Conservation (phyloP, 2,797 vertebrate species). For the Bradypodion ventrale region DNA sequence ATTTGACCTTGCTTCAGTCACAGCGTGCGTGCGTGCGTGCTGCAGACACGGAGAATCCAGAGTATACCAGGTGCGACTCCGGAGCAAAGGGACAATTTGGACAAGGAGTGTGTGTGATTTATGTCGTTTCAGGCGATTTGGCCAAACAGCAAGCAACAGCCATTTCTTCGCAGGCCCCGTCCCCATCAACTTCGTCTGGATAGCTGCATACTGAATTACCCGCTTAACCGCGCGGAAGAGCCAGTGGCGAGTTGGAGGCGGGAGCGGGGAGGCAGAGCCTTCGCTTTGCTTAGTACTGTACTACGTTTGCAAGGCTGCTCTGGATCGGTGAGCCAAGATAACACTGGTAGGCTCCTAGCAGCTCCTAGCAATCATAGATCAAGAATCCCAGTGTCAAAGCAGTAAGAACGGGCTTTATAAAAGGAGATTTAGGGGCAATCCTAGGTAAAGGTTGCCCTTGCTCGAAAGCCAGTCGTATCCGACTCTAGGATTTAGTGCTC, state of each 20-base stretch:
- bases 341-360: not conserved
- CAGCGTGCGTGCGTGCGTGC: not conserved
- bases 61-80: not conserved
- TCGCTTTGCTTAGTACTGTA: too few relatives aligned
- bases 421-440: not conserved
- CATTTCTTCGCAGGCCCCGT: not conserved
- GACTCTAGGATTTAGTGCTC: too few relatives aligned
- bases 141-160: too few relatives aligned
- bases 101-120: not conserved
- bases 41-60: not conserved
- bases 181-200: not conserved
- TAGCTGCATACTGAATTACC: not conserved
- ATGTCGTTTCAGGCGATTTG: not conserved
- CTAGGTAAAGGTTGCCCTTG: too few relatives aligned
- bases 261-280: too few relatives aligned
- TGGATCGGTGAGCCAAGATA: not conserved
- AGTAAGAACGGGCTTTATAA: too few relatives aligned
- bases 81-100: too few relatives aligned
- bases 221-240: not conserved
- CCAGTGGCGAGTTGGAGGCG: too few relatives aligned
- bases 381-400: too few relatives aligned
- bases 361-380: too few relatives aligned
- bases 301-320: not conserved
- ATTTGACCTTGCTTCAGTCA: too few relatives aligned
- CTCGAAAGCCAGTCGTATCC: too few relatives aligned